phyloP scores from a whole-genome alignment of 2,113 vertebrate genomes.

The Misgurnus anguillicaudatus region DNA sequence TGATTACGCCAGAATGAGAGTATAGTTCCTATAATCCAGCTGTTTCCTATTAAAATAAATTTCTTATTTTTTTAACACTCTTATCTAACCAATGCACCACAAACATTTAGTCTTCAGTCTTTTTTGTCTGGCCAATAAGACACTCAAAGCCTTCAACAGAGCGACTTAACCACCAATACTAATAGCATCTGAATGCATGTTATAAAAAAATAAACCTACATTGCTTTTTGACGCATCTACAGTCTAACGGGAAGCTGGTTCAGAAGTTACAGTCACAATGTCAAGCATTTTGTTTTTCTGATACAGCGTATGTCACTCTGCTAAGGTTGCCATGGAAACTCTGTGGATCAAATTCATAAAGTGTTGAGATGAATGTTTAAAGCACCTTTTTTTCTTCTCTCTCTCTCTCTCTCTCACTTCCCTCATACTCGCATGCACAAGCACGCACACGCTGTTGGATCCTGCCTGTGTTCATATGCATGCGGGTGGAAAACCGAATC shows the following conservation, averaged over 20 bases:
- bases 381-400: neutral
- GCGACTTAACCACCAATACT: too few relatives aligned
- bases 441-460: neutral
- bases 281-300: conserved; percentile 45
- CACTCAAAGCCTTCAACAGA: too few relatives aligned
- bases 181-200: neutral
- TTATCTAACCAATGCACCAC: too few relatives aligned
- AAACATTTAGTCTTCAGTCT: too few relatives aligned
- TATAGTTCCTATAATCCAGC: too few relatives aligned
- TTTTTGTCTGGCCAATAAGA: too few relatives aligned
- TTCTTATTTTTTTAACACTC: too few relatives aligned
- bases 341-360: neutral
- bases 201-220: neutral
- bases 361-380: conserved; percentile 11
- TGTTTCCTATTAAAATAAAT: too few relatives aligned
- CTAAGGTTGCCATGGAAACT: conserved; percentile 52
- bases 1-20: too few relatives aligned
- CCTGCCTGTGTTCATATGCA: conserved; percentile 12
- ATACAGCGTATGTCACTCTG: conserved; percentile 32
- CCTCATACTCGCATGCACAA: neutral
- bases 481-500: conserved; percentile 10
- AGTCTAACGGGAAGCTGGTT: neutral
- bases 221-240: neutral
- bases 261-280: conserved; percentile 34
- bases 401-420: conserved; percentile 12